Evolutionary conservation across 2,888 invertebrate species (phyloP), one percentile per base, ranked within the genome.

Genomic region (Drosophila longiperda): DNA sequence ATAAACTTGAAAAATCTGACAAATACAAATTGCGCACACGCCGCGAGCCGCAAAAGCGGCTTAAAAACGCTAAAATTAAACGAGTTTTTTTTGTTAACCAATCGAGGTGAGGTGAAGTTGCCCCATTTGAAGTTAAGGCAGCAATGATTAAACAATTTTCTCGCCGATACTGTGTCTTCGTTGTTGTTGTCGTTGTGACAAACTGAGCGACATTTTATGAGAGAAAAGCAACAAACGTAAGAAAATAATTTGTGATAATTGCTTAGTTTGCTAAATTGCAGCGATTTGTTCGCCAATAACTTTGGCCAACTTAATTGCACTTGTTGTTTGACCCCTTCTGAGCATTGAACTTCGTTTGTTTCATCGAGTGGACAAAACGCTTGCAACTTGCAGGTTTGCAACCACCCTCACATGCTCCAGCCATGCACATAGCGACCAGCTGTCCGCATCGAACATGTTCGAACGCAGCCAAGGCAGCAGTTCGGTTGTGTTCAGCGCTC

Each of bases 91-190:
- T 29, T 45, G 29, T 45, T 1, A 45, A 55, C 66, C 57, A 58
- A 73, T 66, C 62, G 29, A 62, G 53, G 52, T 55, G 54, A 64
- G 78, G 36, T 52, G 52, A 64, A 63, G 62, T 65, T 66, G 66
- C 23, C 65, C 66, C 77, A 86, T 70, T 74, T 71, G 73, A 90
- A 91, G 55, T 33, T 88, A 83, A 90, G 86, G 87, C 78, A 78
- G 57, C 82, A 73, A 89, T 87, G 82, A 90, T 89, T 90, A 83
- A 90, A 88, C 83, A 83, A 82, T 88, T 89, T 89, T 75, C 66
- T 64, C 64, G 64, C 60, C 32, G 7, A 42, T 55, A 49, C 20
- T 67, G 38, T 38, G 52, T 57, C 9, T 5, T 45, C 32, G 12
- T 50, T 54, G 52, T 20, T 67, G 36, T 61, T 42, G 68, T 15